These are phyloP conservation scores for Dreissena rostriformis DNA, from an alignment of 1,140 invertebrate genomes.

Conservation along the genomic window DNA sequence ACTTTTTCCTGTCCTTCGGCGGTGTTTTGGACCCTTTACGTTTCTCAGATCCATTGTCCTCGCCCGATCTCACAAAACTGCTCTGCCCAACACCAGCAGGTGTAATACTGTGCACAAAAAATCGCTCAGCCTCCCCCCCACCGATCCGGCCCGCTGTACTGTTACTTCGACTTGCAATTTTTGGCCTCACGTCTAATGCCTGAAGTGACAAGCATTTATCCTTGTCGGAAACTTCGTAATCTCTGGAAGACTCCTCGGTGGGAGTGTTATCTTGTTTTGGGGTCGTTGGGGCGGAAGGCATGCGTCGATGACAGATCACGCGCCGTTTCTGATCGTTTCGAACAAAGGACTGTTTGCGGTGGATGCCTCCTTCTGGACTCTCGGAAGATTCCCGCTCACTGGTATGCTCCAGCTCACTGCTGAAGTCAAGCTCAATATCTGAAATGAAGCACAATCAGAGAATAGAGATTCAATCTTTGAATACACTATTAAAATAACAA, in stretches of 20 bases:
- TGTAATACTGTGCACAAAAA: conserved; percentile 38
- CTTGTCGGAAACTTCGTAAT: conserved; percentile 32
- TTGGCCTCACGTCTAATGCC: conserved; percentile 41
- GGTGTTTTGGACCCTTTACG: conserved; percentile 62
- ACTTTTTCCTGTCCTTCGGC: conserved; percentile 64
- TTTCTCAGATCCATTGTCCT: conserved; percentile 54
- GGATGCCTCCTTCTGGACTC: conserved; percentile 43
- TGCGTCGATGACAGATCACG: conserved; percentile 69
- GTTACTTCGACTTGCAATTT: conserved; percentile 9
- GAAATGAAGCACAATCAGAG: neutral
- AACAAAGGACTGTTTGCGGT: conserved; percentile 70
- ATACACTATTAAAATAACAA: too few species aligned
- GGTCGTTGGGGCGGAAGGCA: conserved; percentile 73
- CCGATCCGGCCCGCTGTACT: neutral
- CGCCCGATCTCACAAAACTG: conserved; percentile 51
- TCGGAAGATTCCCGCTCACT: conserved; percentile 20
- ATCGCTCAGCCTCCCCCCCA: conserved; percentile 16
- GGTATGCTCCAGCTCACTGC: neutral
- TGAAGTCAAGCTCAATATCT: conserved; percentile 42
- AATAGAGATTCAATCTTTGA: too few species aligned
- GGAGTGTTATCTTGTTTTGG: conserved; percentile 68
- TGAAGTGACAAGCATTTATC: conserved; percentile 58
- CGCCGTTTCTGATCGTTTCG: conserved; percentile 73
- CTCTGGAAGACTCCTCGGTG: conserved; percentile 40
- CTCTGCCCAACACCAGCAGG: conserved; percentile 34